A percentile compares a stretch with the other conserved stretches of the same genome.
Evolutionary conservation across 2,797 vertebrate genomes (phyloP).

Genomic region (Halcyon leucocephala): DNA sequence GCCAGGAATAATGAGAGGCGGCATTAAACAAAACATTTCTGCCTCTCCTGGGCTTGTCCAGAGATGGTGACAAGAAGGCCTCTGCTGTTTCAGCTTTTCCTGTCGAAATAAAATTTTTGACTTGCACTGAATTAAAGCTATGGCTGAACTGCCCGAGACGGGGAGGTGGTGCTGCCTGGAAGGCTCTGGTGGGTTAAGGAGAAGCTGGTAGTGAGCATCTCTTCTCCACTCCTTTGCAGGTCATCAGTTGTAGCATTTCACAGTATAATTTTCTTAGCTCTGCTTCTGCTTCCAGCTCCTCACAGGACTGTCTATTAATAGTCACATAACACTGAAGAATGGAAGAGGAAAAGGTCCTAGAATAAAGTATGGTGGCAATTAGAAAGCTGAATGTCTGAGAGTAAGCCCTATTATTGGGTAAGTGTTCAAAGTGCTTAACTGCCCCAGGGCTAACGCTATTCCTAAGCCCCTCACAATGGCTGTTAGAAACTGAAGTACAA

Average conservation of each 20-base stretch:
- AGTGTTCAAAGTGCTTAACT: background rate
- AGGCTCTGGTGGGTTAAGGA: background rate
- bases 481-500: background rate
- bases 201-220: background rate
- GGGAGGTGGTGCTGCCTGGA: background rate
- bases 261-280: background rate
- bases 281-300: background rate
- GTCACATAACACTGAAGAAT: background rate
- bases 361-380: background rate
- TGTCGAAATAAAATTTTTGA: constrained; percentile 11
- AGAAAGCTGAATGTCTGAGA: background rate
- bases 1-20: constrained; percentile 43
- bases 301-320: background rate
- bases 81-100: constrained; percentile 61
- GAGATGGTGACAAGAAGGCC: constrained; percentile 6
- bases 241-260: background rate
- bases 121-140: background rate
- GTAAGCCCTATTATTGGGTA: background rate
- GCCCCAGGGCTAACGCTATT: background rate
- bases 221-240: background rate
- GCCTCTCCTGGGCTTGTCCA: constrained; percentile 38
- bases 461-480: rapidly evolving
- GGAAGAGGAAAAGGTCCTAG: background rate
- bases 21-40: constrained; percentile 59
- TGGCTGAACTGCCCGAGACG: background rate